phyloP scores from a whole-genome alignment of 2,797 vertebrate genomes.

The Sebastes vulpes region DNA sequence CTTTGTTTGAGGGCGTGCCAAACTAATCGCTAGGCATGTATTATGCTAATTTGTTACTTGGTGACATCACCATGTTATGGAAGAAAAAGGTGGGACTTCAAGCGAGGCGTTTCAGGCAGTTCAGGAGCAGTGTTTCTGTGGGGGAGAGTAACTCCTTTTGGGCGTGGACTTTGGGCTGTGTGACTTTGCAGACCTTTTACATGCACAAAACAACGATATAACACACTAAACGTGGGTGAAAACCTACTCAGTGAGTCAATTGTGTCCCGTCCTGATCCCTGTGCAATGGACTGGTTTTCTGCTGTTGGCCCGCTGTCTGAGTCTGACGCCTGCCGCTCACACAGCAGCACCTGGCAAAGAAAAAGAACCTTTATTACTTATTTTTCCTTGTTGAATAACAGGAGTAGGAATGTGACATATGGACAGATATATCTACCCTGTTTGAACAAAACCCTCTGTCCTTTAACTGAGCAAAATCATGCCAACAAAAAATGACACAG shows the following conservation, averaged over 20 bases:
- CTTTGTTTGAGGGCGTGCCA: too few species aligned
- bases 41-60: too few species aligned
- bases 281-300: slow-evolving; percentile 74
- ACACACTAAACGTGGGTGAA: too few species aligned
- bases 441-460: not conserved
- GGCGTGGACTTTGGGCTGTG: too few species aligned
- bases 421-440: not conserved
- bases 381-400: not conserved
- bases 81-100: too few species aligned
- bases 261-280: slow-evolving; percentile 58
- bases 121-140: too few species aligned
- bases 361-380: not conserved
- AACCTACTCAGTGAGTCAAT: slow-evolving; percentile 76
- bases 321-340: slow-evolving; percentile 93
- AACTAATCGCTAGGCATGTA: too few species aligned
- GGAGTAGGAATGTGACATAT: not conserved
- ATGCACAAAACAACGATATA: too few species aligned
- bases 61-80: too few species aligned
- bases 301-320: slow-evolving; percentile 89
- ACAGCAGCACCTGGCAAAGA: slow-evolving; percentile 85
- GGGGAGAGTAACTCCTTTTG: too few species aligned
- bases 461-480: not conserved
- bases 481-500: not conserved
- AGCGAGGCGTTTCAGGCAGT: too few species aligned
- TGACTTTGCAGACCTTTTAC: too few species aligned